Evolutionary conservation across 2,113 vertebrate genomes (phyloP).

Genomic region (Grammomys surdaster): DNA sequence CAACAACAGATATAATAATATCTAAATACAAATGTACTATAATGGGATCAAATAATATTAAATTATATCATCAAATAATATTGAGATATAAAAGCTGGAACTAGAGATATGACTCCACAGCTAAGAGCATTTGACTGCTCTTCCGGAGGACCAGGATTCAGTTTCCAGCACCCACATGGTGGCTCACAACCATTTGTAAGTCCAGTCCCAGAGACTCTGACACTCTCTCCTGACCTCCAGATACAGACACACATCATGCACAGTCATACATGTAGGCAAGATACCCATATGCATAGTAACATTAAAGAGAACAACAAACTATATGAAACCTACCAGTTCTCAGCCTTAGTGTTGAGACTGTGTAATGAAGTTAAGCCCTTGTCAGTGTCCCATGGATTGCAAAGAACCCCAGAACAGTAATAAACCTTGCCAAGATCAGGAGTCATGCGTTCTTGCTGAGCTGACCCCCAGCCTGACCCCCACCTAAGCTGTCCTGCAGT

Average conservation of each 20-base stretch:
- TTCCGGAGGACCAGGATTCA: not conserved
- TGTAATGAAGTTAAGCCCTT: not conserved
- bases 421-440: not conserved
- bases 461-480: not conserved
- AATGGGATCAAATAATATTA: not conserved
- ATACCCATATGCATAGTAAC: not conserved
- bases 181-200: not conserved
- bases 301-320: not conserved
- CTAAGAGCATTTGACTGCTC: not conserved
- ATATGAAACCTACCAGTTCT: not conserved
- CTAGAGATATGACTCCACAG: not conserved
- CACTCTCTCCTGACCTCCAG: not conserved
- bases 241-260: not conserved
- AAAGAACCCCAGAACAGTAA: not conserved
- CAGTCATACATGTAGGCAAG: not conserved
- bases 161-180: not conserved
- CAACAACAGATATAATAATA: not conserved
- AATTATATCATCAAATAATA: not conserved
- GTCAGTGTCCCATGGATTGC: not conserved
- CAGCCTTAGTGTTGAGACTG: constrained; percentile 38
- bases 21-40: not conserved
- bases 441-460: not conserved
- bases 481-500: not conserved
- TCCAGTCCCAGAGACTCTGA: not conserved
- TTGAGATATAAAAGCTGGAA: constrained; percentile 22